A percentile compares a stretch with the other conserved stretches of the same genome.
Evolutionary conservation across 2,888 invertebrate species (phyloP).

Genomic region (Pasiphila rectangulata): DNA sequence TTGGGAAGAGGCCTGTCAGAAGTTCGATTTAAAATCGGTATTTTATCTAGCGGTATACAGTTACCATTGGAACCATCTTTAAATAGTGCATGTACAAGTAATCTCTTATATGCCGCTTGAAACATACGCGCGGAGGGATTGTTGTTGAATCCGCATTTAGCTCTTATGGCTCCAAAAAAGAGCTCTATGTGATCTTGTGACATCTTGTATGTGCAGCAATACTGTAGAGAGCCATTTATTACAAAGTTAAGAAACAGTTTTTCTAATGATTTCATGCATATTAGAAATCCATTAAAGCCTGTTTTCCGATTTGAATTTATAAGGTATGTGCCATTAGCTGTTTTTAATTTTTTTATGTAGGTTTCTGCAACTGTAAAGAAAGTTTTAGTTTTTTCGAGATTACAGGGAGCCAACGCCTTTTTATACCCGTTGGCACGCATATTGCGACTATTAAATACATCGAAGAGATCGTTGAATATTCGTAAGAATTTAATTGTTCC

Average conservation of each 20-base stretch:
- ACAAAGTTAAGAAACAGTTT: background rate
- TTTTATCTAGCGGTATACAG: constrained; percentile 1
- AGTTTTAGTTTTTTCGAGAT: background rate
- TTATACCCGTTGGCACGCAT: background rate
- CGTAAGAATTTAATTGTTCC: background rate
- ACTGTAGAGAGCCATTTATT: background rate
- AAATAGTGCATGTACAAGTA: constrained; percentile 1
- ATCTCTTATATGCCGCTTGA: constrained; percentile 1
- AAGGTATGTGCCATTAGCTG: background rate
- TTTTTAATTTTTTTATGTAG: background rate
- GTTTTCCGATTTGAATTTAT: background rate
- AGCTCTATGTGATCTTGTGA: background rate
- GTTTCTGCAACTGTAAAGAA: background rate
- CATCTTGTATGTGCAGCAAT: background rate
- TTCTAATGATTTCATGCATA: background rate
- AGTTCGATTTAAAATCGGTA: constrained; percentile 8
- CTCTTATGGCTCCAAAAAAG: background rate
- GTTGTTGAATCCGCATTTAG: background rate
- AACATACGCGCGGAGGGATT: background rate
- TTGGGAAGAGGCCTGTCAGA: too few relatives aligned
- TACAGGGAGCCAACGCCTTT: background rate
- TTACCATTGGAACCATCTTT: background rate
- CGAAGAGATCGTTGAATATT: background rate
- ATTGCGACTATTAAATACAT: background rate
- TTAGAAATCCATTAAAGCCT: background rate